These are phyloP conservation scores for Ecliptopera silaceata DNA, from an alignment of 2,888 invertebrate species.

Conservation along the genomic window DNA sequence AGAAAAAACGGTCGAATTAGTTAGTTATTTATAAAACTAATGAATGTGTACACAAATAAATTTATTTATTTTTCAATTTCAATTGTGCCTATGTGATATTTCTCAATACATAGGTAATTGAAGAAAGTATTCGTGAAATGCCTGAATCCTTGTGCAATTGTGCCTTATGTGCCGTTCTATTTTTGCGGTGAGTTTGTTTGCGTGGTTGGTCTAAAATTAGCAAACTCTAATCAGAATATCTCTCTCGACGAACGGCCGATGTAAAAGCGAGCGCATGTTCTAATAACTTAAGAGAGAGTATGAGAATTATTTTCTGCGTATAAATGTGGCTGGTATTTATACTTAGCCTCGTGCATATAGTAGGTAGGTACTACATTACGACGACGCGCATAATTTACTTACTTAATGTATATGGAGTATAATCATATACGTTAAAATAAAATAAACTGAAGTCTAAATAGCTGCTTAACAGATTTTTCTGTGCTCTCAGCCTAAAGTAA, in stretches of 20 bases:
- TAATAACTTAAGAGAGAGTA: conserved; percentile 41
- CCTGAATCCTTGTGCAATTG: conserved; percentile 44
- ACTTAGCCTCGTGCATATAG: background rate
- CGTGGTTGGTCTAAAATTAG: conserved; percentile 68
- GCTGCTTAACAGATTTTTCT: background rate
- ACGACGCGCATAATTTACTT: background rate
- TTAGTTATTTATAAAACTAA: too few species aligned
- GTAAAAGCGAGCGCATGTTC: conserved; percentile 47
- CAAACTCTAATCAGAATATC: conserved; percentile 67
- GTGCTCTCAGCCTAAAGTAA: background rate
- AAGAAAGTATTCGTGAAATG: conserved; percentile 33
- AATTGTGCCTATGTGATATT: background rate
- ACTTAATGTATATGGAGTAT: background rate
- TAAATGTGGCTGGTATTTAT: background rate
- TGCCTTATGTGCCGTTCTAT: conserved; percentile 65
- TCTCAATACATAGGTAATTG: background rate
- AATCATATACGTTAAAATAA: background rate
- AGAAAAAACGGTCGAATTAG: too few species aligned
- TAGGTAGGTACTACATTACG: background rate
- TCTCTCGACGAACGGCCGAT: conserved; percentile 52
- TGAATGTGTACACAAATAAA: too few species aligned
- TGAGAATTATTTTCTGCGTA: conserved; percentile 5
- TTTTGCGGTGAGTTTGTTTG: conserved; percentile 68
- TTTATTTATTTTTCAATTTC: too few species aligned
- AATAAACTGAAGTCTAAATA: background rate